Evolutionary conservation across 2,113 vertebrate genomes (phyloP).

Genomic region (Origma solitaria): DNA sequence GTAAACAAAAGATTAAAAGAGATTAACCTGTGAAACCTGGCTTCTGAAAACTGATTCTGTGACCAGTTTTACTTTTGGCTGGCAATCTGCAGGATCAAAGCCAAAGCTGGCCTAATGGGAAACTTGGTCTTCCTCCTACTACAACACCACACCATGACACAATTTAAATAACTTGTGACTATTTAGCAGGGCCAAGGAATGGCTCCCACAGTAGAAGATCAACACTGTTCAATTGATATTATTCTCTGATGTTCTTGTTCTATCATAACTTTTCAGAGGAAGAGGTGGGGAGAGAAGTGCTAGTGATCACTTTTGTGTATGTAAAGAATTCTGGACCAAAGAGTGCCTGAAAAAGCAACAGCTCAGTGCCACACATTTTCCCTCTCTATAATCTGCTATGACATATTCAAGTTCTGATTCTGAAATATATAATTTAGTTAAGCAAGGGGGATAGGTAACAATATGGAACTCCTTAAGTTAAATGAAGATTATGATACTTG

Average conservation of each 20-base stretch:
- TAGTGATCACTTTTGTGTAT: background rate
- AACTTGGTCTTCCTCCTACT: background rate
- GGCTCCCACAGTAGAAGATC: background rate
- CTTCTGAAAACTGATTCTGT: background rate
- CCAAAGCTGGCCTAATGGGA: background rate
- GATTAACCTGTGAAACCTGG: background rate
- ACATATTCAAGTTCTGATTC: background rate
- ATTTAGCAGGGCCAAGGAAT: background rate
- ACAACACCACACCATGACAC: background rate
- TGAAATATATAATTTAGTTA: background rate
- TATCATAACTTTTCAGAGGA: background rate
- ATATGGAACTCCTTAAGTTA: background rate
- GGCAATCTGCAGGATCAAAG: background rate
- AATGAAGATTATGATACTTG: background rate
- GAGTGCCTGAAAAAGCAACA: background rate
- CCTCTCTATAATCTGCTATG: background rate
- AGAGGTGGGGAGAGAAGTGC: background rate
- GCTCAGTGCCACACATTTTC: fast-evolving
- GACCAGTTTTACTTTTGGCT: background rate
- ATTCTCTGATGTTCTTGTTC: background rate
- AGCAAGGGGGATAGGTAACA: background rate
- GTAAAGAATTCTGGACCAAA: background rate
- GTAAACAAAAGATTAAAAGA: background rate
- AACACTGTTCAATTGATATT: background rate
- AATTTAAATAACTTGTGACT: background rate